Percentiles rank a stretch among this genome's conserved stretches.
phyloP scores from a whole-genome alignment of 2,888 invertebrate genomes.

The Rutpela maculata region DNA sequence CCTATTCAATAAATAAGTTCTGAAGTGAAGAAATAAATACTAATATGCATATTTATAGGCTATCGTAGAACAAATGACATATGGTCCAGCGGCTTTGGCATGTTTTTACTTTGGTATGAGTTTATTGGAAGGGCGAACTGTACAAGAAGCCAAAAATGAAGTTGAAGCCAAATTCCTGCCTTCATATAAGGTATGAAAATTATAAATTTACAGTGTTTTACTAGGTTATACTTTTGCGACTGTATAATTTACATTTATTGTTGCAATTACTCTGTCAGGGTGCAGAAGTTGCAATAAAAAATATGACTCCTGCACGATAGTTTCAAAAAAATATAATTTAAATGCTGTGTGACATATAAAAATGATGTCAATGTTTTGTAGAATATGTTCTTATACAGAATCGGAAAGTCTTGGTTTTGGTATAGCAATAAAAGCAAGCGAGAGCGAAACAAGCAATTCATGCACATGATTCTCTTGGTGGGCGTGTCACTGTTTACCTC shows the following conservation, averaged over 20 bases:
- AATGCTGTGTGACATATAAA: too few relatives aligned
- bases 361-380: too few relatives aligned
- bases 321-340: too few relatives aligned
- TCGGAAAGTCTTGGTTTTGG: too few relatives aligned
- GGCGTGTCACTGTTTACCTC: too few relatives aligned
- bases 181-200: slow-evolving; percentile 63
- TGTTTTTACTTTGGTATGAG: slow-evolving; percentile 79
- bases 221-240: neutral
- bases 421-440: too few relatives aligned
- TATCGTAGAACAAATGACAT: slow-evolving; percentile 77
- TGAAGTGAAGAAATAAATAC: neutral
- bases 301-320: too few relatives aligned
- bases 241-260: neutral
- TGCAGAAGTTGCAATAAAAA: too few relatives aligned
- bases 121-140: slow-evolving; percentile 76
- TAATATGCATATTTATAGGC: slow-evolving; percentile 68
- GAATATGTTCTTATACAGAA: too few relatives aligned
- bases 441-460: too few relatives aligned
- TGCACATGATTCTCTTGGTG: too few relatives aligned
- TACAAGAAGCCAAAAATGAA: slow-evolving; percentile 74
- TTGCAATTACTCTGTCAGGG: too few relatives aligned
- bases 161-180: slow-evolving; percentile 77
- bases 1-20: neutral
- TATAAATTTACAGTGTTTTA: neutral
- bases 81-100: slow-evolving; percentile 78